Base-by-base conservation (phyloP, 2,888 invertebrate species). In the Caenorhabditis afra region DNA sequence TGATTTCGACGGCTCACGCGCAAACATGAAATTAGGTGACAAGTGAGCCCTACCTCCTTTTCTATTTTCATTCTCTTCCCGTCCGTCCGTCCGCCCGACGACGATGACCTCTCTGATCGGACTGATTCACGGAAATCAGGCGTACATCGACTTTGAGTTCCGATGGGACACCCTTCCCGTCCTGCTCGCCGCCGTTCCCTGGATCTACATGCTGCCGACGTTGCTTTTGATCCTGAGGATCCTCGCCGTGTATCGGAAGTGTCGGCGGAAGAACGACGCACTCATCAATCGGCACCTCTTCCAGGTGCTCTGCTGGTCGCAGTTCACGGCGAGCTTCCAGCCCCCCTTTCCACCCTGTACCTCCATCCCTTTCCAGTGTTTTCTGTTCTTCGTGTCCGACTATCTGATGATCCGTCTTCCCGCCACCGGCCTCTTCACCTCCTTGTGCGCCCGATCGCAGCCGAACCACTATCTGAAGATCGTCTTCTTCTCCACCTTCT, bases 171-270 rank as follows among this genome's bases (percentile, higher is more conserved):
- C 49, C 10, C 59, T 68, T 44, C 18, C 59, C 1, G 37, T 68
- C 8, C 50, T 22, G 10, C 16, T 68, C 14, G 68, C 59, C 23
- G 20, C 49, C 11, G 14, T 68, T 35, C 68, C 68, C 4, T 68
- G 68, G 68, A 44, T 44, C 29, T 68, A 68, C 29, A 68, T 68
- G 50, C 23, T 59, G 41, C 68, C 68, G 12, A 59, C 58, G 14
- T 41, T 68, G 11, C 14, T 35, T 1, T 7, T 68, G 2, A 68
- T 68, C 41, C 39, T 50, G 12, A 39, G 50, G 41, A 68, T 68
- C 18, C 52, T 50, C 29, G 20, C 20, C 1, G 20, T 68, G 1
- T 68, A 58, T 41, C 50, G 18, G 59, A 44, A 52, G 52, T 49
- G 12, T 20, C 23, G 8, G 14, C 4, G 29, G 7, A 29, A 3